Conservation (phyloP, 1,140 invertebrate species). For the Teleogryllus occipitalis region DNA sequence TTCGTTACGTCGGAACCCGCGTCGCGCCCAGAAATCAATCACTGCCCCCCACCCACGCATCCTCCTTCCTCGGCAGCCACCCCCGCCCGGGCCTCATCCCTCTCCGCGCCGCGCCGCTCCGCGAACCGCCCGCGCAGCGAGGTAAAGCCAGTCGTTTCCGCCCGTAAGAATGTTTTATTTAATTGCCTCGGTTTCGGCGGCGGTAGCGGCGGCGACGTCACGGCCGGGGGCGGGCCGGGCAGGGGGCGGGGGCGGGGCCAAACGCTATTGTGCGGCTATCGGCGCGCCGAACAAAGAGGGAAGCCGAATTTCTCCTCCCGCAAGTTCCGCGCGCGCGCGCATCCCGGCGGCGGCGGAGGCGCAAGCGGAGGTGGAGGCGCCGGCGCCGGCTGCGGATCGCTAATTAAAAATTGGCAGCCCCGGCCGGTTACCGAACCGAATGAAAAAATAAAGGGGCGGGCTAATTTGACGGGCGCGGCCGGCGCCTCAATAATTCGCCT, state of each 20-base stretch:
- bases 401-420: slow-evolving; percentile 1
- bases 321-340: not conserved
- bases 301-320: not conserved
- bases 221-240: too few relatives aligned
- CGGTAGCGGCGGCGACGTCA: not conserved
- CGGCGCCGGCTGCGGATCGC: not conserved
- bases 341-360: too few relatives aligned
- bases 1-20: too few relatives aligned
- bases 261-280: not conserved
- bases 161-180: not conserved
- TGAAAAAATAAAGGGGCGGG: not conserved
- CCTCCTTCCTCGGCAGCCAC: too few relatives aligned
- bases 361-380: not conserved
- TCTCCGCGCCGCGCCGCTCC: not conserved
- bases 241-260: not conserved
- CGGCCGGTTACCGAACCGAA: not conserved
- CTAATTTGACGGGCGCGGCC: not conserved
- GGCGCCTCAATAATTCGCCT: not conserved
- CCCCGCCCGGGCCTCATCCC: too few relatives aligned
- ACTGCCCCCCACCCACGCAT: too few relatives aligned
- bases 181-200: not conserved
- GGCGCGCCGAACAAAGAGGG: not conserved
- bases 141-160: not conserved
- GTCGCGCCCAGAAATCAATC: too few relatives aligned
- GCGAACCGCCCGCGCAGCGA: not conserved